These are phyloP conservation scores for Pygmarrhopalites habei DNA, from an alignment of 1,140 invertebrate genomes.

Conservation along the genomic window DNA sequence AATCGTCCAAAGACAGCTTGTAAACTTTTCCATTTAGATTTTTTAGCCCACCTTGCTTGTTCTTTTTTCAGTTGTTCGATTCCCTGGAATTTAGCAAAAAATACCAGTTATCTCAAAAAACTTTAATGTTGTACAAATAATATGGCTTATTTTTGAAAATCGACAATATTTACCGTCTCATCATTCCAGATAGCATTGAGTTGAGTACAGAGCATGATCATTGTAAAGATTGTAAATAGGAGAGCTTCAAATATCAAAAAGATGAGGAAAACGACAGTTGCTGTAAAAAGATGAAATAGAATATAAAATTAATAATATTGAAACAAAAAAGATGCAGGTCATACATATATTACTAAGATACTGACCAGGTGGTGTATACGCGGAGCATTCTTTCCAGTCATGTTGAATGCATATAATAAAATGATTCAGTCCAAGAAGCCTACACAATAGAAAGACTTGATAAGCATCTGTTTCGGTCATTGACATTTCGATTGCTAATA, in stretches of 20 bases:
- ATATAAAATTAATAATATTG: no score
- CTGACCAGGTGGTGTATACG: conserved; percentile 91
- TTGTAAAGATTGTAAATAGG: conserved; percentile 96
- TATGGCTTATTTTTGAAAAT: no score
- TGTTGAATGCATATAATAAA: conserved; percentile 86
- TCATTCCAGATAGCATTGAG: conserved; percentile 98
- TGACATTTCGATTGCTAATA: no score
- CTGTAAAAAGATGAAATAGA: no score
- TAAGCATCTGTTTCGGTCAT: no score
- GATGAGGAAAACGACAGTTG: conserved; percentile 87
- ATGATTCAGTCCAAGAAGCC: conserved; percentile 77
- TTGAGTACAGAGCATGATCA: conserved; percentile 94
- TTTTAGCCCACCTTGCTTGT: conserved; percentile 80
- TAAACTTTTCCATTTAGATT: conserved; percentile 86
- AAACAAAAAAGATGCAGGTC: no score
- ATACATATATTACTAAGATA: no score
- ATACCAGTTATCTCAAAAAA: no score
- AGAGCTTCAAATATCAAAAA: conserved; percentile 95
- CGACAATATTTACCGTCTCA: conserved; percentile 81
- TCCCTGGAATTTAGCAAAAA: conserved; percentile 55
- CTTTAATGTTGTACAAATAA: no score
- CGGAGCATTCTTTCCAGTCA: conserved; percentile 88
- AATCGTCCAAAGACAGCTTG: conserved; percentile 92
- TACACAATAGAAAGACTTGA: no score
- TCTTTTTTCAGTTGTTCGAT: conserved; percentile 94